Conservation (phyloP, 2,888 invertebrate genomes). For the Syrista parreyssii region DNA sequence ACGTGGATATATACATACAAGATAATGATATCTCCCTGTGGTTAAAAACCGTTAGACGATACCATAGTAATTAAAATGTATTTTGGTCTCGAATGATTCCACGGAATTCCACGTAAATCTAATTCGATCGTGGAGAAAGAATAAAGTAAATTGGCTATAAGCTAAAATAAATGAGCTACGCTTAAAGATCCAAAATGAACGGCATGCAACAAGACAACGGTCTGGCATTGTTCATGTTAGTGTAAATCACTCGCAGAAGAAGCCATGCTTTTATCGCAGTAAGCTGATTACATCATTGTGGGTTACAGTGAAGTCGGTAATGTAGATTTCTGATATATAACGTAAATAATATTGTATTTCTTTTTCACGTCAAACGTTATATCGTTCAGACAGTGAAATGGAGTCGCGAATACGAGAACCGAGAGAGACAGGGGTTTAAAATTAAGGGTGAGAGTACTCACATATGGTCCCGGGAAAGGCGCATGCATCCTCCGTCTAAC, state of each 20-base stretch:
- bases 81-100: not conserved
- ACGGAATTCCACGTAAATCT: not conserved
- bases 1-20: not conserved
- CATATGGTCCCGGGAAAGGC: slow-evolving; percentile 66
- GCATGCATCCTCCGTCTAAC: slow-evolving; percentile 68
- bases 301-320: not conserved
- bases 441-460: slow-evolving; percentile 62
- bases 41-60: not conserved
- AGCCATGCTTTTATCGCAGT: not conserved
- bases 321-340: not conserved
- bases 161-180: not conserved
- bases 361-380: not conserved
- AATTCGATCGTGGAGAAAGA: not conserved
- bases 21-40: not conserved
- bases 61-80: not conserved
- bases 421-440: slow-evolving; percentile 31
- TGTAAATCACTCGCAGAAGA: not conserved
- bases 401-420: not conserved
- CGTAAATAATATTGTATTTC: not conserved
- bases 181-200: not conserved
- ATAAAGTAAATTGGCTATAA: not conserved
- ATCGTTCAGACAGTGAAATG: not conserved
- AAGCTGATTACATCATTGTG: not conserved
- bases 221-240: not conserved
- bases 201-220: not conserved